phyloP scores from a whole-genome alignment of 2,888 invertebrate species.

The Acanthosepion pharaonis region DNA sequence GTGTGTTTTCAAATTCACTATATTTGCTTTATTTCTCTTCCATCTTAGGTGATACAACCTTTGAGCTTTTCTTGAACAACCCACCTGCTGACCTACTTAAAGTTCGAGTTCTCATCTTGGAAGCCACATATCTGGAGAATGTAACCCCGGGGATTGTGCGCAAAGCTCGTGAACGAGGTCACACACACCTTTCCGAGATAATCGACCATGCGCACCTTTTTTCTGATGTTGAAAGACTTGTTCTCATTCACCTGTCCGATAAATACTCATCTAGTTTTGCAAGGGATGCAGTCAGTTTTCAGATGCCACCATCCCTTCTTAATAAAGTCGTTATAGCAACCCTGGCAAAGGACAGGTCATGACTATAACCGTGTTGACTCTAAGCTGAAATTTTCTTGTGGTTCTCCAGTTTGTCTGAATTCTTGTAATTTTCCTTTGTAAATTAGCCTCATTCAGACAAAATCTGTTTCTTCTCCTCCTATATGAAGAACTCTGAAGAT shows the following conservation, averaged over 20 bases:
- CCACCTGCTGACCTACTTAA: slow-evolving; percentile 64
- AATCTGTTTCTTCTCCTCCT: too few relatives aligned
- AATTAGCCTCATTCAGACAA: too few relatives aligned
- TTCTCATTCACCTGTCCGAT: slow-evolving; percentile 70
- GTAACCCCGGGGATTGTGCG: slow-evolving; percentile 54
- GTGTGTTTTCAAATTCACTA: too few relatives aligned
- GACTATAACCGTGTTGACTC: not conserved
- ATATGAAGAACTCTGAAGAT: too few relatives aligned
- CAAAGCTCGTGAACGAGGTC: slow-evolving; percentile 65
- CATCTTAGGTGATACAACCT: slow-evolving; percentile 69
- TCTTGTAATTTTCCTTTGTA: too few relatives aligned
- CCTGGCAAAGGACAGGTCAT: slow-evolving; percentile 53
- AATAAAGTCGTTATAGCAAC: slow-evolving; percentile 61
- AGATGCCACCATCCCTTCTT: slow-evolving; percentile 56
- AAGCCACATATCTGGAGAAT: slow-evolving; percentile 68
- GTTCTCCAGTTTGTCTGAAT: too few relatives aligned
- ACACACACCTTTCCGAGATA: slow-evolving; percentile 67
- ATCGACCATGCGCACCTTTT: slow-evolving; percentile 64
- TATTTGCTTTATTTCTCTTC: not conserved
- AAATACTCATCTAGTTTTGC: slow-evolving; percentile 65
- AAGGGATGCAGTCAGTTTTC: slow-evolving; percentile 53
- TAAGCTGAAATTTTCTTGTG: too few relatives aligned
- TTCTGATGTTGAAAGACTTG: slow-evolving; percentile 60
- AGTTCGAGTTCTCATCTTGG: slow-evolving; percentile 69
- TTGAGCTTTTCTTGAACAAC: slow-evolving; percentile 63